Base-by-base conservation (phyloP, 2,888 invertebrate species). In the Eilema depressum region DNA sequence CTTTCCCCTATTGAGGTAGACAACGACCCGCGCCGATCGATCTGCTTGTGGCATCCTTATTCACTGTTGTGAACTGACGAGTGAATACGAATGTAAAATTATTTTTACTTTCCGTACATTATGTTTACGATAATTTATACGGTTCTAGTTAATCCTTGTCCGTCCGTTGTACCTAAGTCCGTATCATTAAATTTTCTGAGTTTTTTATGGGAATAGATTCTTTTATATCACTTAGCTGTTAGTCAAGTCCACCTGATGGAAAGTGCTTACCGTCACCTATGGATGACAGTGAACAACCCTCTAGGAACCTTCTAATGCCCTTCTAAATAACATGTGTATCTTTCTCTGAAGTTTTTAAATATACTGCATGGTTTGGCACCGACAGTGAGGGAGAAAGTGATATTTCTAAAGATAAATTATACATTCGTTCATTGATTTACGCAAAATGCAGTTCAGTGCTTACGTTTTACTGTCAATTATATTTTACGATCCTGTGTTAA, bases 391-490 rank as follows among this genome's bases (percentile, higher is more conserved):
- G 68, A 66, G 57, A 33, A 66, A 37, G 37, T 30, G 63, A 59
- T 62, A 25, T 69, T 28, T 47, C 65, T 67, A 71, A 68, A 66
- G 66, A 66, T 33, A 23, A 64, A 74, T 79, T 79, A 75, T 71
- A 67, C 76, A 75, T 72, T 76, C 71, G 67, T 76, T 80, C 86
- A 89, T 85, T 88, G 83, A 79, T 79, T 81, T 75, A 68, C 66
- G 73, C 87, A 92, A 87, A 89, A 92, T 92, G 92, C 77, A 76
- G 81, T 80, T 80, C 80, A 76, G 73, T 75, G 79, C 84, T 83
- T 79, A 87, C 82, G 78, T 84, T 66, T 69, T 85, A 69, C 62
- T 61, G 61, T 56, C 66, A 61, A 64, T 61, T 53, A 37, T 77
- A 53, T 17, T 72, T 66, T 67, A 53, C 56, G 33, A 61, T 71